Evolutionary conservation across 2,888 invertebrate genomes (phyloP).

Genomic region (Tubulanus polymorphus): DNA sequence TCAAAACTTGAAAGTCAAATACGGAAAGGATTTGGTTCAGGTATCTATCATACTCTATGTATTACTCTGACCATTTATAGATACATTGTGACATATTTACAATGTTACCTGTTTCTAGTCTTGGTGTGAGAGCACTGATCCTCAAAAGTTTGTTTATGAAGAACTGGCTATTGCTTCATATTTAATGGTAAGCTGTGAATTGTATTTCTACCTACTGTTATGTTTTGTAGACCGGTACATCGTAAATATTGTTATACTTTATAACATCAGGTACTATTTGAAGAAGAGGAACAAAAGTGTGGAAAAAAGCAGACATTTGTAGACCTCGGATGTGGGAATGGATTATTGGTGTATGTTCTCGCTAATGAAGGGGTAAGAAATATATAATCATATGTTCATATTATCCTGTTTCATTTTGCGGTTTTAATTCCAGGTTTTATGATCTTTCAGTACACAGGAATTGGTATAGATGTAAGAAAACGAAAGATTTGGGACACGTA

Average conservation of each 20-base stretch:
- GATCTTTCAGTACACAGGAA: slow-evolving; percentile 54
- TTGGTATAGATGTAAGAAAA: slow-evolving; percentile 54
- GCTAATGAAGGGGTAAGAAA: slow-evolving; percentile 72
- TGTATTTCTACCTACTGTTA: background rate
- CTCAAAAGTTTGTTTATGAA: slow-evolving; percentile 91
- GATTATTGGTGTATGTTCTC: slow-evolving; percentile 82
- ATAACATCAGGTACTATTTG: slow-evolving; percentile 65
- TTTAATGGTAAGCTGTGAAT: slow-evolving; percentile 31
- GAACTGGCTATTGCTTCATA: slow-evolving; percentile 77
- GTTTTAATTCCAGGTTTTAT: too few relatives aligned
- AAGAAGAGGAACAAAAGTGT: slow-evolving; percentile 57
- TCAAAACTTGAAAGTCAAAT: slow-evolving; percentile 70
- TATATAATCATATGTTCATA: background rate
- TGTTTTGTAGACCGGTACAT: background rate
- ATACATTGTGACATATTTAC: background rate
- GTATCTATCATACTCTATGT: slow-evolving; percentile 53
- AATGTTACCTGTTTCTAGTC: slow-evolving; percentile 25
- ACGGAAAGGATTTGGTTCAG: slow-evolving; percentile 70
- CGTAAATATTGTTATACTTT: slow-evolving; percentile 6
- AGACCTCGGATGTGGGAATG: slow-evolving; percentile 97
- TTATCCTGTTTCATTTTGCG: slow-evolving; percentile 3
- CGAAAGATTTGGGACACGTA: slow-evolving; percentile 84
- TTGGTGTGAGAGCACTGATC: slow-evolving; percentile 94
- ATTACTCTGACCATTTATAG: background rate
- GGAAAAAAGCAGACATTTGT: slow-evolving; percentile 66